Conservation (phyloP, 2,888 invertebrate genomes). For the Alviniconcha strummeri region DNA sequence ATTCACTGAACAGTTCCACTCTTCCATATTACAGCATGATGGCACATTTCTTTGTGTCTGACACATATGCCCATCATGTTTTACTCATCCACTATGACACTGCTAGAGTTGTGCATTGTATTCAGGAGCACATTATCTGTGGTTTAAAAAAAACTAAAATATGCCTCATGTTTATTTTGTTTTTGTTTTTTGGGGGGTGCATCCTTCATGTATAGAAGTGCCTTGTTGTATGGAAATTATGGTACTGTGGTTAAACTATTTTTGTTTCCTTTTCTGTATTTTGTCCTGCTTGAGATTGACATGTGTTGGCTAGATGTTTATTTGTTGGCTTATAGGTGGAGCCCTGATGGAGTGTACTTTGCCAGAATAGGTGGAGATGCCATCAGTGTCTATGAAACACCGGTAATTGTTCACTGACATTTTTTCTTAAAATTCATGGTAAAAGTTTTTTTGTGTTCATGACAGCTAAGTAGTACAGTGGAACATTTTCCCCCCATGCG, state of each 20-base stretch:
- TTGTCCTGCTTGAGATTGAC: neutral
- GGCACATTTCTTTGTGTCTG: no score
- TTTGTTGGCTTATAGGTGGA: slow-evolving; percentile 80
- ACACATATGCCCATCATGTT: no score
- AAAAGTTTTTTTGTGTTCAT: no score
- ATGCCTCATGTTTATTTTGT: neutral
- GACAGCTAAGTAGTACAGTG: no score
- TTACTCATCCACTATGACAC: no score
- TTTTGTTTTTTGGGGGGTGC: neutral
- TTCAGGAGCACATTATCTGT: neutral
- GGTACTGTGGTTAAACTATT: neutral
- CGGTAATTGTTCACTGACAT: slow-evolving; percentile 76
- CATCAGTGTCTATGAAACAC: slow-evolving; percentile 96
- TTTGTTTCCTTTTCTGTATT: neutral
- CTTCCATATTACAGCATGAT: no score
- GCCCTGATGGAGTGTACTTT: slow-evolving; percentile 95
- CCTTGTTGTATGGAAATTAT: neutral
- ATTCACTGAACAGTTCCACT: no score
- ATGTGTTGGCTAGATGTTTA: neutral
- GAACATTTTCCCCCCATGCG: no score
- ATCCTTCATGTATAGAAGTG: neutral
- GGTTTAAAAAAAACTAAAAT: neutral
- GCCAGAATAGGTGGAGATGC: slow-evolving; percentile 85
- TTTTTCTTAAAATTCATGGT: no score
- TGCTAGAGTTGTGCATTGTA: neutral